These are phyloP conservation scores for Xenopus laevis DNA, from an alignment of 2,113 vertebrate genomes.

Conservation along the genomic window DNA sequence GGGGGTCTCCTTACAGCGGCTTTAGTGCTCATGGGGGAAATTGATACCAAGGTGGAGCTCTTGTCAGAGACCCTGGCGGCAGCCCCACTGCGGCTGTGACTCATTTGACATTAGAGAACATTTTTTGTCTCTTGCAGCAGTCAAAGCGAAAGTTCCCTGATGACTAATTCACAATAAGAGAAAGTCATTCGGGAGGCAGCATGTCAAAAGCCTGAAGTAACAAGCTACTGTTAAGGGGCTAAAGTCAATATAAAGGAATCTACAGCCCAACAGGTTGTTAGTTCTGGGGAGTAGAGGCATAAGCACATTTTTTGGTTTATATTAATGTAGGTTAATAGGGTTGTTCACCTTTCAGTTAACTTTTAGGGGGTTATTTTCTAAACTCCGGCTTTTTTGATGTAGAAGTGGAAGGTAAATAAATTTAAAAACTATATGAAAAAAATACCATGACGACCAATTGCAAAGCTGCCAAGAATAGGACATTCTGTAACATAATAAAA, in stretches of 20 bases:
- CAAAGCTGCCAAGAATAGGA: no score
- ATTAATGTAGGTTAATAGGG: no score
- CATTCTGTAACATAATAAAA: no score
- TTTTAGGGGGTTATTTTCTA: no score
- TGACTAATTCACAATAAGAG: slow-evolving; percentile 67
- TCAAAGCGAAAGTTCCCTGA: slow-evolving; percentile 70
- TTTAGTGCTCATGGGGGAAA: slow-evolving; percentile 45
- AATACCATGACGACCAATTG: no score
- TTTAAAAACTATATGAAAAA: no score
- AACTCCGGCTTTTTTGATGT: no score
- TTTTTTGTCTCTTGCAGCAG: slow-evolving; percentile 62
- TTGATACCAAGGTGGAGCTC: slow-evolving; percentile 51
- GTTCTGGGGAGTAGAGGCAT: no score
- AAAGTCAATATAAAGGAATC: slow-evolving; percentile 57
- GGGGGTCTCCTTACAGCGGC: slow-evolving; percentile 43
- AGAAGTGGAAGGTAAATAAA: no score
- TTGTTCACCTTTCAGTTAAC: no score
- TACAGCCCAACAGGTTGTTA: slow-evolving; percentile 42
- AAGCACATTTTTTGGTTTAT: no score
- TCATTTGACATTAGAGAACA: slow-evolving; percentile 72
- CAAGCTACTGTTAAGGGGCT: slow-evolving; percentile 59
- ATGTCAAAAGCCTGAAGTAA: slow-evolving; percentile 57
- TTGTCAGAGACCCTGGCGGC: slow-evolving; percentile 25
- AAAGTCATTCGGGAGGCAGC: slow-evolving; percentile 58
- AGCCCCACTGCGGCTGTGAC: slow-evolving; percentile 59